A percentile compares a stretch with the other conserved stretches of the same genome.
Conservation (phyloP, 2,797 vertebrate species). For the Silurus aristotelis region DNA sequence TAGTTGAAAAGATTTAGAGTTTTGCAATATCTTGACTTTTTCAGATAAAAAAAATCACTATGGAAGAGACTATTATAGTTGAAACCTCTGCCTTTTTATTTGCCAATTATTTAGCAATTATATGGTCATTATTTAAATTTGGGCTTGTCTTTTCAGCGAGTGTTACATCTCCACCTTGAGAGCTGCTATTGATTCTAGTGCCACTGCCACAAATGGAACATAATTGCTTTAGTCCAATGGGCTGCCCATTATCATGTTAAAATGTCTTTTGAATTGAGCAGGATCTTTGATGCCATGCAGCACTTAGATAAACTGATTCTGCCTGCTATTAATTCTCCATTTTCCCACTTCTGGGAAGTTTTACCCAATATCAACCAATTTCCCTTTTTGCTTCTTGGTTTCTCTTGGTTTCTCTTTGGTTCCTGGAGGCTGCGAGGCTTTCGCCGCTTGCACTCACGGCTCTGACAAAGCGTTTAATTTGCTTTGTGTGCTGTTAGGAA, state of each 20-base stretch:
- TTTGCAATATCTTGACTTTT: neutral
- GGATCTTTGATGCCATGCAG: neutral
- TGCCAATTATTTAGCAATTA: slow-evolving; percentile 1
- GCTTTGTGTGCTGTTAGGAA: slow-evolving; percentile 12
- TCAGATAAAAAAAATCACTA: neutral
- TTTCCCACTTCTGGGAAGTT: neutral
- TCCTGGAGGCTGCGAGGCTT: neutral
- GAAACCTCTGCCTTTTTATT: neutral
- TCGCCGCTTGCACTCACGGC: neutral
- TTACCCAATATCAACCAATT: neutral
- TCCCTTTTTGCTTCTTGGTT: neutral
- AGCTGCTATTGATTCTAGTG: slow-evolving; percentile 8
- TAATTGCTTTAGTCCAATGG: slow-evolving; percentile 13
- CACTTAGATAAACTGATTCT: neutral
- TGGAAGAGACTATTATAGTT: neutral
- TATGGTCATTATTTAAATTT: neutral
- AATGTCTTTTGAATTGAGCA: slow-evolving; percentile 15
- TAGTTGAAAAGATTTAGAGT: neutral
- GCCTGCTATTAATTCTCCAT: slow-evolving; percentile 1
- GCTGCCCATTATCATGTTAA: neutral
- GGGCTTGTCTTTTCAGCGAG: too few relatives aligned
- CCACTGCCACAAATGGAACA: neutral
- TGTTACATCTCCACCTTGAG: neutral
- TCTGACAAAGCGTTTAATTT: slow-evolving; percentile 27
- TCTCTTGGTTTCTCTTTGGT: neutral